Evolutionary conservation across 1,140 invertebrate genomes (phyloP), one percentile per base, ranked within the genome.

Genomic region (Polypedilum pembai): DNA sequence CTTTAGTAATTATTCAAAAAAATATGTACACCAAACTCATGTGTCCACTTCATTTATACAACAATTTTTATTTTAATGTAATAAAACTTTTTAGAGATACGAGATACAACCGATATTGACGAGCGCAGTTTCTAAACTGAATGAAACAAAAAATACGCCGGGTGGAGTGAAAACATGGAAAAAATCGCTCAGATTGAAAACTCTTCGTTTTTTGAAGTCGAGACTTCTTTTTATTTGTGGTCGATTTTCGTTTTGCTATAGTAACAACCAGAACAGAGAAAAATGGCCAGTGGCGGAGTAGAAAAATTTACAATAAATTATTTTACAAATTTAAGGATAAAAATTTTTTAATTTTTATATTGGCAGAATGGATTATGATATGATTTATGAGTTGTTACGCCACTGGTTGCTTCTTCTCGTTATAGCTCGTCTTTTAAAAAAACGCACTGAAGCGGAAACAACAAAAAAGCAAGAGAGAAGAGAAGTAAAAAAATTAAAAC

Each of bases 1-100:
- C 65, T 69, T 69, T 69, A 69, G 17, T 21, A 21, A 69, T 69
- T 69, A 69, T 69, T 69, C 65, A 69, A 69, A 69, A 66, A 18
- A 69, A 18, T 69, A 21, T 69, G 17, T 69, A 21, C 20, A 69
- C 65, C 15, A 69, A 69, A 69, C 65, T 69, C 20, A 69, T 69
- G 45, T 56, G 45, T 56, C 45, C 45, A 56, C 15, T 56, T 56
- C 12, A 56, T 56, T 56, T n/a, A 56, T 33, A 33, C 24, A 33
- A 33, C 24, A 33, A 33, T 33, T 33, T 33, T 33, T 33, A 33
- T 33, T 33, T 33, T 33, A 33, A 33, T 33, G 5, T 33, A 33
- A 33, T 33, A 33, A 33, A 33, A 33, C 24, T 33, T 3, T 3
- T 3, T 33, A 33, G 5, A 33, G 15, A n/a, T 56, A 4, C 12